phyloP scores from a whole-genome alignment of 2,113 vertebrate genomes.

The Pomatostomus ruficeps region DNA sequence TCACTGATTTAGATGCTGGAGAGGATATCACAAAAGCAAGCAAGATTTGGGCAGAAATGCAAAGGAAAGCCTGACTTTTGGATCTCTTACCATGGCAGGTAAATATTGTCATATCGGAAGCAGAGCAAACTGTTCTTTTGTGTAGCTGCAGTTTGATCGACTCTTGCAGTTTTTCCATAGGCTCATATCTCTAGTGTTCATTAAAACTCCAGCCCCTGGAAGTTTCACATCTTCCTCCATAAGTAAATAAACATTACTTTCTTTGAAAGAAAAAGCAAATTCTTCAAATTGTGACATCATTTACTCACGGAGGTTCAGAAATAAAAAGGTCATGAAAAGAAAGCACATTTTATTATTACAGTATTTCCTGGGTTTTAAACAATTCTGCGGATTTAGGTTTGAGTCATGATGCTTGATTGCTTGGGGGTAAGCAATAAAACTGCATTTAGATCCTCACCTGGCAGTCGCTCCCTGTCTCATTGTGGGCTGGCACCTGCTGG shows the following conservation, averaged over 20 bases:
- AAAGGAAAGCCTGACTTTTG: not conserved
- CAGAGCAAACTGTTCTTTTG: not conserved
- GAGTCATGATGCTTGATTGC: not conserved
- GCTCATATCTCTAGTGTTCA: not conserved
- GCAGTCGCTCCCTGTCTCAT: not conserved
- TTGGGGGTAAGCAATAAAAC: not conserved
- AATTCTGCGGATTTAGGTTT: not conserved
- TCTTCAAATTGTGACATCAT: not conserved
- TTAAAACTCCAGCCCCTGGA: not conserved
- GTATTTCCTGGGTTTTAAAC: not conserved
- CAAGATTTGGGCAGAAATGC: not conserved
- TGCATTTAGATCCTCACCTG: not conserved
- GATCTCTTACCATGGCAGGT: not conserved
- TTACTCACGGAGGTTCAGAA: not conserved
- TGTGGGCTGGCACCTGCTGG: not conserved
- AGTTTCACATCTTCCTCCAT: not conserved
- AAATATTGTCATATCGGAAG: not conserved
- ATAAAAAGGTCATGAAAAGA: not conserved
- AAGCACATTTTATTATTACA: not conserved
- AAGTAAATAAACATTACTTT: not conserved
- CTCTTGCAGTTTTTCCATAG: not conserved
- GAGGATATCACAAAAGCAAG: not conserved
- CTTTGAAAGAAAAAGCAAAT: not conserved
- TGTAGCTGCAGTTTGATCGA: not conserved
- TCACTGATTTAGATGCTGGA: not conserved